phyloP scores from a whole-genome alignment of 2,113 vertebrate genomes.

The Sinocyclocheilus grahami region DNA sequence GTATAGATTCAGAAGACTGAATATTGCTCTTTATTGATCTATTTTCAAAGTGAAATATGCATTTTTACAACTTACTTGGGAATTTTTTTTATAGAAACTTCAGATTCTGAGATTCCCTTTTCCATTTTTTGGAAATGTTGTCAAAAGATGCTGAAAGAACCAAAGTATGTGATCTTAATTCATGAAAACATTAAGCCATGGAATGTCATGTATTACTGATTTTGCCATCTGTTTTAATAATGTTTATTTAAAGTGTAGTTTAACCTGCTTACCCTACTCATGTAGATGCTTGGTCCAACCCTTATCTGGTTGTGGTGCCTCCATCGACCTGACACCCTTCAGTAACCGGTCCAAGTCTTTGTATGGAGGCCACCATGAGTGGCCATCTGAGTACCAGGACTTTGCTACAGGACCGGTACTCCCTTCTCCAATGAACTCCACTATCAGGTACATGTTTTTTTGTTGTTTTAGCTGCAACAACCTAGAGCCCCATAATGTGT shows the following conservation, averaged over 20 bases:
- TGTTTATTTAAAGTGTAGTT: neutral
- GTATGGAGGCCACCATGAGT: neutral
- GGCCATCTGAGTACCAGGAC: neutral
- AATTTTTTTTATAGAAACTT: too few relatives aligned
- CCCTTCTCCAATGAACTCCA: too few relatives aligned
- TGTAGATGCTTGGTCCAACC: neutral
- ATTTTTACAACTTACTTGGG: too few relatives aligned
- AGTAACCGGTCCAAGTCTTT: neutral
- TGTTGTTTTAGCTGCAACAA: too few relatives aligned
- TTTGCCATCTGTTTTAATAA: neutral
- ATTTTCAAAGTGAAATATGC: too few relatives aligned
- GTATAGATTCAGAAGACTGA: too few relatives aligned
- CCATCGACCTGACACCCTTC: neutral
- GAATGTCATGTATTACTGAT: neutral
- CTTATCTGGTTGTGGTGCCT: neutral
- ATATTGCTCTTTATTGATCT: too few relatives aligned
- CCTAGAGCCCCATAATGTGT: too few relatives aligned
- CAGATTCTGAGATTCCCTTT: too few relatives aligned
- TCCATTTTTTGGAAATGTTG: too few relatives aligned
- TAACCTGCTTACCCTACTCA: neutral
- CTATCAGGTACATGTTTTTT: too few relatives aligned
- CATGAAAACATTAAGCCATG: neutral
- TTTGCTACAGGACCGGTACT: neutral
- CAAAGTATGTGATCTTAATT: neutral
- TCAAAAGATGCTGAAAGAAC: too few relatives aligned